Base-by-base conservation (phyloP, 1,140 invertebrate species). In the Anastrepha ludens region DNA sequence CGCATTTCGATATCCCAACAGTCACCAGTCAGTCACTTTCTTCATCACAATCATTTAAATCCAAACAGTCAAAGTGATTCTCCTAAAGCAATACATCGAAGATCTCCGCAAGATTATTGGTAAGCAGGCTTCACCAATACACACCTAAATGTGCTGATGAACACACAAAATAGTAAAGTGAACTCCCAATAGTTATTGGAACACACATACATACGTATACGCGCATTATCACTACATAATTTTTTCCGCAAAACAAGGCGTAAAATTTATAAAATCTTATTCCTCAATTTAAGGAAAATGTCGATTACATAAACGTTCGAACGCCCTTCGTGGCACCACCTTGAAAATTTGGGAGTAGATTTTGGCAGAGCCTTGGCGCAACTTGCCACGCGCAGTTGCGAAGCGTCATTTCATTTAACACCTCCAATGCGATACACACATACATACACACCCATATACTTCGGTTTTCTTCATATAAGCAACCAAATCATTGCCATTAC, bases 71-170 rank as follows among this genome's bases (percentile, higher is more conserved):
- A 93, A 92, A 91, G 92, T 93, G 92, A 93, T 93, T 93, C 91
- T 91, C 90, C 89, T 93, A 90, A 93, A 89, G 92, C 92, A 93
- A 91, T 93, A 93, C 91, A 91, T 93, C 92, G 92, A 93, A 91
- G 92, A 93, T 91, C 93, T 93, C 92, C 92, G 92, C 91, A 92
- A 92, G 91, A 92, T 93, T 88, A 93, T 93, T 91, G 92, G 92
- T 93, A 93, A 93, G 92, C 91, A 81, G 47, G n/a, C 17, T 81
- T 5, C 74, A 81, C 15, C 85, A 86, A 60, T 15, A 29, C 29
- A 29, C 20, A 81, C 17, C 8, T 6, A 81, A 64, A 17, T 64
- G 11, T 64, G 4, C 17, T 64, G 17, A 13, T 64, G 0, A 29
- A 29, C 29, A 29, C 29, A 29, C 29, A 29, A 29, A 29, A 29